Evolutionary conservation across 2,797 vertebrate species (phyloP).

Genomic region (Melanogrammus aeglefinus): DNA sequence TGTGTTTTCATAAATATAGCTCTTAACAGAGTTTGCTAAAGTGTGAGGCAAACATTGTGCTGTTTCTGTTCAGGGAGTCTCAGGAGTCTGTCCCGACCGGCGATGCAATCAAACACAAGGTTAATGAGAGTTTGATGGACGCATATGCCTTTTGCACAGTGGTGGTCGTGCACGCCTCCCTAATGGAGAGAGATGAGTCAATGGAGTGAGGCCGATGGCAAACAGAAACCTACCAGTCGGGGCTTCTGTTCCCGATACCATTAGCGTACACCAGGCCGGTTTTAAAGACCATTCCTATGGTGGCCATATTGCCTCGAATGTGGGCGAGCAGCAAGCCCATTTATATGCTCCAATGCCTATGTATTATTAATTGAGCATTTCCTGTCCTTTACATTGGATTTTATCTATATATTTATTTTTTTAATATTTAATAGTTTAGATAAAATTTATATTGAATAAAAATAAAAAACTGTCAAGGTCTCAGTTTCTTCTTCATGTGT

Average conservation of each 20-base stretch:
- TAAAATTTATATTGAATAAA: too few species aligned
- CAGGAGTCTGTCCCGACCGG: constrained; percentile 52
- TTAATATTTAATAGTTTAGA: too few species aligned
- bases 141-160: constrained; percentile 65
- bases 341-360: constrained; percentile 11
- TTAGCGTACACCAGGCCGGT: background rate
- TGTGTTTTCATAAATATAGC: background rate
- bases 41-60: background rate
- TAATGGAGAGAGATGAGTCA: constrained; percentile 61
- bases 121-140: constrained; percentile 78
- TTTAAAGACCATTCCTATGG: constrained; percentile 15
- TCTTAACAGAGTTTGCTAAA: background rate
- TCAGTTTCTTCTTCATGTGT: too few species aligned
- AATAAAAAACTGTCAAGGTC: too few species aligned
- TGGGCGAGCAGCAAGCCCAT: constrained; percentile 20
- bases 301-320: constrained; percentile 25
- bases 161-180: constrained; percentile 45
- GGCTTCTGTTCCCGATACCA: constrained; percentile 42
- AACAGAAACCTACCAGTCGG: constrained; percentile 59
- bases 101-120: constrained; percentile 70
- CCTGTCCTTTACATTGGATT: too few species aligned
- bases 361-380: background rate
- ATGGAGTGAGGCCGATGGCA: constrained; percentile 63
- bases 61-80: constrained; percentile 52
- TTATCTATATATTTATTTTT: too few species aligned